Base-by-base conservation (phyloP, 2,888 invertebrate species). In the Heliconius hortense region DNA sequence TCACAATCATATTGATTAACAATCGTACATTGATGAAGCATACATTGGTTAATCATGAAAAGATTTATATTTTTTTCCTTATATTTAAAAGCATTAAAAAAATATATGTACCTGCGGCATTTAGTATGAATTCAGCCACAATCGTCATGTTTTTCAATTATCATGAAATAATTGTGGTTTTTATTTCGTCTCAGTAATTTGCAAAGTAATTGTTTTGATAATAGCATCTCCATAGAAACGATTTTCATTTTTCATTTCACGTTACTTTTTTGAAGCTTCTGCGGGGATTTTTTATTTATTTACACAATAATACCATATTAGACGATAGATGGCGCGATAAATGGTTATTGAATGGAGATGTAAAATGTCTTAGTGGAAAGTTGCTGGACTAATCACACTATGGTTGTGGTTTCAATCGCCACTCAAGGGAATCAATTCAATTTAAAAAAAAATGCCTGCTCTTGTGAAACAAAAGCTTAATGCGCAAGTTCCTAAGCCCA, bases 101-200 rank as follows among this genome's bases (percentile, higher is more conserved):
- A 28, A 5, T 7, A 5, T 48, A 67, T 48, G 53, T 80, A 82
- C 82, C 82, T 69, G 79, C 77, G 43, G 82, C 79, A 39, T 72
- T 79, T 67, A 81, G 18, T 63, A 82, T 78, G 70, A 80, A 80
- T 73, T 79, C 78, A n/a, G 77, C 74, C 43, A 80, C 74, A 67
- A n/a, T 53, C 75, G 72, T 48, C 81, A 82, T 82, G 60, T 64
- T 73, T 24, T 24, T 3, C 5, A 66, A 64, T 24, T 60, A 26
- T 62, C 18, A 4, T 39, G 28, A 39, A 71, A 71, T 60, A n/a
- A 13, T 15, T 56, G 53, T 13, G 15, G 28, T n/a, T n/a, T n/a
- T n/a, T 31, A 56, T 24, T 56, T n/a, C 31, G 15, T 56, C 56
- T 15, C 15, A 31, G 31, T 56, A n/a, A 66, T 7, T 43, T 35